These are phyloP conservation scores for Cotesia chilonis DNA, from an alignment of 1,140 invertebrate species.

Conservation along the genomic window DNA sequence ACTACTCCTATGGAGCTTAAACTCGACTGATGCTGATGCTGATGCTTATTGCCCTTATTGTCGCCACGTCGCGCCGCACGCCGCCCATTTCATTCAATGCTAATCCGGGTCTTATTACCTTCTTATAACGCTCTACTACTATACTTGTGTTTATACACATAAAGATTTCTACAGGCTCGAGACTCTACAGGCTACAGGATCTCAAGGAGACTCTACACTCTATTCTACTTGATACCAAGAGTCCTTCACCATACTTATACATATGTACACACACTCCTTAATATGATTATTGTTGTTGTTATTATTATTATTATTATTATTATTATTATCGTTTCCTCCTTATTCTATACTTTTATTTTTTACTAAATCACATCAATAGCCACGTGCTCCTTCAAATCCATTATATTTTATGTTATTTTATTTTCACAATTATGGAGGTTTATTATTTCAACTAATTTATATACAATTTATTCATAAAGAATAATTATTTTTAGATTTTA, in stretches of 20 bases:
- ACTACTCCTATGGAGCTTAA: constrained; percentile 12
- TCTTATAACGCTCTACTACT: constrained; percentile 59
- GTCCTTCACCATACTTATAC: neutral
- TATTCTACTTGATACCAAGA: neutral
- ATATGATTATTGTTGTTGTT: no score
- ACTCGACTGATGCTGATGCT: constrained; percentile 34
- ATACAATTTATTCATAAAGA: no score
- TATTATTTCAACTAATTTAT: no score
- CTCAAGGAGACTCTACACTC: constrained; percentile 12
- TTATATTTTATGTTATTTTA: neutral
- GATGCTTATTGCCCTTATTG: constrained; percentile 54
- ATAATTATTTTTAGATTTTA: no score
- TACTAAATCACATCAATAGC: constrained; percentile 29
- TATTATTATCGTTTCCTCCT: no score
- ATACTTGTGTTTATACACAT: no score
- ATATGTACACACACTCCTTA: no score
- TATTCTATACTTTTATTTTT: no score
- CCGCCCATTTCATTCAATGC: constrained; percentile 66
- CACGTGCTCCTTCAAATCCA: constrained; percentile 32
- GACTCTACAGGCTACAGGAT: constrained; percentile 23
- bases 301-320: no score
- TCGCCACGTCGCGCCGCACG: constrained; percentile 52
- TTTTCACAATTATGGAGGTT: no score
- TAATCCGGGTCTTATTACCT: constrained; percentile 65
- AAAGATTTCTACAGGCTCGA: constrained; percentile 3